Evolutionary conservation across 2,888 invertebrate genomes (phyloP).

Genomic region (Brenthis ino): DNA sequence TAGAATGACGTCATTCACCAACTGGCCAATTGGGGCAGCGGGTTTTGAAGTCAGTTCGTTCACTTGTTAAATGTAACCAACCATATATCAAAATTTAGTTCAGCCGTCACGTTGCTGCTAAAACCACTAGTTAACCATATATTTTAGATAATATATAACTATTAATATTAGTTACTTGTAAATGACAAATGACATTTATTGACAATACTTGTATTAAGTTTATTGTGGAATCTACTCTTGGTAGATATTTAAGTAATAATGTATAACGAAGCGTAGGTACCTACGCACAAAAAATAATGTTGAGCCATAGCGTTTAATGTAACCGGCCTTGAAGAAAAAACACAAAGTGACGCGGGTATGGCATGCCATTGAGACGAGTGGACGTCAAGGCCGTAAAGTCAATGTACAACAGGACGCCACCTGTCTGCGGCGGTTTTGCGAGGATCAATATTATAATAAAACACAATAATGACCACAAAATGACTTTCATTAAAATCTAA

Average conservation of each 20-base stretch:
- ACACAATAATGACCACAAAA: slow-evolving; percentile 57
- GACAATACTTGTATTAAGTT: no score
- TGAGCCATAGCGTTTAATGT: slow-evolving; percentile 26
- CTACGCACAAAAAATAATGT: slow-evolving; percentile 5
- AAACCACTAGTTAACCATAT: background rate
- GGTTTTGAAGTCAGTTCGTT: slow-evolving; percentile 53
- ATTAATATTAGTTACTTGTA: no score
- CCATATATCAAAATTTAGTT: slow-evolving; percentile 20
- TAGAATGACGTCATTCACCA: slow-evolving; percentile 66
- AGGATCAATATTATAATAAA: slow-evolving; percentile 52
- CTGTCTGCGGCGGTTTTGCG: slow-evolving; percentile 60
- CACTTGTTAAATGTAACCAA: slow-evolving; percentile 39
- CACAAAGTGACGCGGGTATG: slow-evolving; percentile 60
- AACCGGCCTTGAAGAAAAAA: slow-evolving; percentile 67
- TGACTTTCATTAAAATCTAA: slow-evolving; percentile 24
- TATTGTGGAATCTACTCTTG: background rate
- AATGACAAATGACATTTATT: no score
- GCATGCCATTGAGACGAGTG: slow-evolving; percentile 68
- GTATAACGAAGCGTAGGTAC: background rate
- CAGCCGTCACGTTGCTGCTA: background rate
- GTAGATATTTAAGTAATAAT: background rate
- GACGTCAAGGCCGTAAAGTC: slow-evolving; percentile 73
- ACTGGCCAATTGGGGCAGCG: slow-evolving; percentile 68
- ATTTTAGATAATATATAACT: background rate
- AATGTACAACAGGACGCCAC: slow-evolving; percentile 74